Evolutionary conservation across 1,140 invertebrate genomes (phyloP).

Genomic region (Eupristina koningsbergeri): DNA sequence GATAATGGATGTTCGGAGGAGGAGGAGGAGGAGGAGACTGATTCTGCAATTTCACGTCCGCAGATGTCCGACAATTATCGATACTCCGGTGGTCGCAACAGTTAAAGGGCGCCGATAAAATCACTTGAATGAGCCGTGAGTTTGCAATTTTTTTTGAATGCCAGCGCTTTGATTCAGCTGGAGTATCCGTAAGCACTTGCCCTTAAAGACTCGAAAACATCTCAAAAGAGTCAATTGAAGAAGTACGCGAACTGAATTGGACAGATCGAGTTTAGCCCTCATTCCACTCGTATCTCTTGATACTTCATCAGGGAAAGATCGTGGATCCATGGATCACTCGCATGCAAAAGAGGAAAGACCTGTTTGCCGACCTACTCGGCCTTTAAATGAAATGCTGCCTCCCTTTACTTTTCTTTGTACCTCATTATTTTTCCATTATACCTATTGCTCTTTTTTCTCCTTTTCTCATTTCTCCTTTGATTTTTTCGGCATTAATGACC

Average conservation of each 20-base stretch:
- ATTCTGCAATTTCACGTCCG: neutral
- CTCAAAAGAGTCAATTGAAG: neutral
- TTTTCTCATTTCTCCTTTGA: neutral
- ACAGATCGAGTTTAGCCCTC: neutral
- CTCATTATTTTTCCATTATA: slow-evolving; percentile 1
- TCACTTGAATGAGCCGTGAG: slow-evolving; percentile 56
- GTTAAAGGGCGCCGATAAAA: neutral
- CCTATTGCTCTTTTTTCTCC: neutral
- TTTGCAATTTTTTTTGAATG: neutral
- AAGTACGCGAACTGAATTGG: neutral
- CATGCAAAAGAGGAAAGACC: slow-evolving; percentile 65
- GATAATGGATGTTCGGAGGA: neutral
- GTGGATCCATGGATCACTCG: slow-evolving; percentile 66
- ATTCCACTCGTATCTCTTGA: no score
- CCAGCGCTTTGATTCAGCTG: no score
- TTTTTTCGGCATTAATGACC: neutral
- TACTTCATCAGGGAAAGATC: no score
- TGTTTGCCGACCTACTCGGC: neutral
- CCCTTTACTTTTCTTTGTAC: neutral
- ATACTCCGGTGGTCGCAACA: neutral
- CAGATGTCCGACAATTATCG: neutral
- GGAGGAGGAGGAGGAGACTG: neutral
- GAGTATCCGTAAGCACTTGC: neutral
- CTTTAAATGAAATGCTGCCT: neutral
- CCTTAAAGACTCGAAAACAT: neutral